phyloP scores from a whole-genome alignment of 2,888 invertebrate species.

The Allygus modestus region DNA sequence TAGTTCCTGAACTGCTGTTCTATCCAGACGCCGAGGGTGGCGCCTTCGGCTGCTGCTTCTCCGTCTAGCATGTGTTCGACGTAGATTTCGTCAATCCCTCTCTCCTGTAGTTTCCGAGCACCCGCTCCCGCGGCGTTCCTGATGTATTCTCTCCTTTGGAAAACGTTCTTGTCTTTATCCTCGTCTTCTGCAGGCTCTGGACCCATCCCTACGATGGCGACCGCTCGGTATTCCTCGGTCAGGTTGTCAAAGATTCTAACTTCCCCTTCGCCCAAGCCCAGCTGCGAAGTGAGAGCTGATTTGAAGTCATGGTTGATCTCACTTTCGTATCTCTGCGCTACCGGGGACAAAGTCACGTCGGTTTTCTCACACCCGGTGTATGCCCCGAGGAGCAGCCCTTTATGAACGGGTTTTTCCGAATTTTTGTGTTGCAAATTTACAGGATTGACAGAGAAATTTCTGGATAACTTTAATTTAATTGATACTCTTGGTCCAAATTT shows the following conservation, averaged over 20 bases:
- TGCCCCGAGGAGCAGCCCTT: slow-evolving; percentile 59
- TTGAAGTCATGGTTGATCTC: slow-evolving; percentile 47
- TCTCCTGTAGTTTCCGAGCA: slow-evolving; percentile 75
- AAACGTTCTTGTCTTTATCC: slow-evolving; percentile 42
- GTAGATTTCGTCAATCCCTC: slow-evolving; percentile 77
- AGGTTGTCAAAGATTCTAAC: slow-evolving; percentile 53
- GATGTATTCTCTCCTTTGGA: slow-evolving; percentile 20
- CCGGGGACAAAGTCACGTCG: slow-evolving; percentile 51
- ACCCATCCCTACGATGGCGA: slow-evolving; percentile 57
- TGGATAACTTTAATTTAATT: neutral
- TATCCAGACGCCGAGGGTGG: slow-evolving; percentile 77
- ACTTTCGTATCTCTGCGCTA: slow-evolving; percentile 32
- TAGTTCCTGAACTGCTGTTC: slow-evolving; percentile 80
- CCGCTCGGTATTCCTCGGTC: slow-evolving; percentile 36
- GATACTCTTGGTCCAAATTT: neutral
- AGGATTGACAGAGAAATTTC: neutral
- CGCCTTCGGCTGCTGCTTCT: slow-evolving; percentile 83
- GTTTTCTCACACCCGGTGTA: slow-evolving; percentile 52
- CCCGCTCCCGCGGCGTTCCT: slow-evolving; percentile 74
- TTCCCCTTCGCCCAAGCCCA: slow-evolving; percentile 48
- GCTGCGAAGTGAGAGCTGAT: neutral
- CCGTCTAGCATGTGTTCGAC: slow-evolving; percentile 81
- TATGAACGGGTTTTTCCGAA: slow-evolving; percentile 38
- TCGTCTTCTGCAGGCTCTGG: slow-evolving; percentile 51
- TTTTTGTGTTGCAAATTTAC: neutral